Evolutionary conservation across 1,140 invertebrate genomes (phyloP).

Genomic region (Musca vetustissima): DNA sequence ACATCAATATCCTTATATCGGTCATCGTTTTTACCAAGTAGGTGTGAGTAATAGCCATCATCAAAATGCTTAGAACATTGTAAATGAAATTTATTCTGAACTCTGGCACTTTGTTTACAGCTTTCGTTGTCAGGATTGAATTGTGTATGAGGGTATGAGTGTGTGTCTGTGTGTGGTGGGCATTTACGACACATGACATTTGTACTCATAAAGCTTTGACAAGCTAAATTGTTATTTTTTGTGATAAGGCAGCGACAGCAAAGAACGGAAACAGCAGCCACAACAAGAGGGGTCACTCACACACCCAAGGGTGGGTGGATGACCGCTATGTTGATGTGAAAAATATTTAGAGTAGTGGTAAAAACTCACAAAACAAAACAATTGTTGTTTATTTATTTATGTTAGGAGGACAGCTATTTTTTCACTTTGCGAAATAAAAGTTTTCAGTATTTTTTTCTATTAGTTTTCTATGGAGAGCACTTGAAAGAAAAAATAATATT

Average conservation of each 20-base stretch:
- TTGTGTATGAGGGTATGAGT: background rate
- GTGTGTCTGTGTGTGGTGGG: background rate
- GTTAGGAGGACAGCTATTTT: constrained; percentile 1
- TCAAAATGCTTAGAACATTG: background rate
- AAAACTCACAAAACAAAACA: constrained; percentile 1
- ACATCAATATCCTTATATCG: background rate
- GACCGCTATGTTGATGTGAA: too few species aligned
- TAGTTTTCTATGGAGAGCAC: too few species aligned
- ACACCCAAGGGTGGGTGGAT: too few species aligned
- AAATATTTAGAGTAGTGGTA: too few species aligned
- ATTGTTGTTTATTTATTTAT: constrained; percentile 1
- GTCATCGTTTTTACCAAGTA: background rate
- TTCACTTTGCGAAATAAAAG: too few species aligned
- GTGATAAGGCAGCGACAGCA: too few species aligned
- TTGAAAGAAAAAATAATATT: background rate
- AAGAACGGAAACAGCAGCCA: too few species aligned
- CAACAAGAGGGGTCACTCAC: too few species aligned
- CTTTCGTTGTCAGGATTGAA: background rate
- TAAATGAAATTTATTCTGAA: background rate
- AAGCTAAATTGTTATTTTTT: constrained; percentile 21
- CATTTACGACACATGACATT: constrained; percentile 18
- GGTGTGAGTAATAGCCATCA: constrained; percentile 9
- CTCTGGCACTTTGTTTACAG: too few species aligned
- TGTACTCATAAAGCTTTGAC: constrained; percentile 21
- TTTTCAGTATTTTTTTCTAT: too few species aligned